Conservation (phyloP, 2,113 vertebrate genomes). For the Eleginops maclovinus region DNA sequence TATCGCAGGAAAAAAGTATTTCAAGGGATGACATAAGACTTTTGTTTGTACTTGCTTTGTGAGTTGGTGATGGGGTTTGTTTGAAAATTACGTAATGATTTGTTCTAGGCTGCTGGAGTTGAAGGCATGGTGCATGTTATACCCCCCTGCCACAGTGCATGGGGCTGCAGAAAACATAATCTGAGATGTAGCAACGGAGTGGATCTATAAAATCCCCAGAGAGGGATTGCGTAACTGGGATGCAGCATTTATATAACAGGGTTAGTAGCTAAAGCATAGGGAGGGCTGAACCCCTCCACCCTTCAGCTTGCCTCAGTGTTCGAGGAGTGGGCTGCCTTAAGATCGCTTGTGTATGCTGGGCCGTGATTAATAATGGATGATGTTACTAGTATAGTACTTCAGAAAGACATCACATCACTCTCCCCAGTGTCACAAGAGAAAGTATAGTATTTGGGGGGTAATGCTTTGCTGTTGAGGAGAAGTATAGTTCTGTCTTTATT, state of each 20-base stretch:
- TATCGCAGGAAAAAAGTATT: slow-evolving; percentile 35
- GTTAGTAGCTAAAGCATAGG: slow-evolving; percentile 64
- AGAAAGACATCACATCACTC: slow-evolving; percentile 40
- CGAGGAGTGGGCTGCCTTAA: slow-evolving; percentile 34
- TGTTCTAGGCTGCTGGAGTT: slow-evolving; percentile 57
- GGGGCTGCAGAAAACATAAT: slow-evolving; percentile 76
- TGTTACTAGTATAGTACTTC: slow-evolving; percentile 46
- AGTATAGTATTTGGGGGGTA: slow-evolving; percentile 9
- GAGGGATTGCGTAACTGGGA: slow-evolving; percentile 77
- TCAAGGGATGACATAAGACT: slow-evolving; percentile 45
- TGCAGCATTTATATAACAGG: slow-evolving; percentile 82
- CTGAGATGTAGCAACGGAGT: slow-evolving; percentile 69
- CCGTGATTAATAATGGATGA: slow-evolving; percentile 69
- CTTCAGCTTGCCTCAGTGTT: slow-evolving; percentile 32
- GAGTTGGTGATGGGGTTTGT: slow-evolving; percentile 29
- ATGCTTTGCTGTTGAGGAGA: slow-evolving; percentile 10
- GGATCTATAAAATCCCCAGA: slow-evolving; percentile 80
- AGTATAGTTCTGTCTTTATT: neutral
- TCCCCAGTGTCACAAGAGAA: slow-evolving; percentile 30
- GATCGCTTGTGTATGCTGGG: slow-evolving; percentile 25
- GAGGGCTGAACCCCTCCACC: slow-evolving; percentile 58
- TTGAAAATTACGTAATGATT: slow-evolving; percentile 72
- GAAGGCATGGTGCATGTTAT: slow-evolving; percentile 52
- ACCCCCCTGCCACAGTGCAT: slow-evolving; percentile 51
- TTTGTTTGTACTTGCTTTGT: slow-evolving; percentile 29